Conservation (phyloP, 2,113 vertebrate species). For the Antidorcas marsupialis region DNA sequence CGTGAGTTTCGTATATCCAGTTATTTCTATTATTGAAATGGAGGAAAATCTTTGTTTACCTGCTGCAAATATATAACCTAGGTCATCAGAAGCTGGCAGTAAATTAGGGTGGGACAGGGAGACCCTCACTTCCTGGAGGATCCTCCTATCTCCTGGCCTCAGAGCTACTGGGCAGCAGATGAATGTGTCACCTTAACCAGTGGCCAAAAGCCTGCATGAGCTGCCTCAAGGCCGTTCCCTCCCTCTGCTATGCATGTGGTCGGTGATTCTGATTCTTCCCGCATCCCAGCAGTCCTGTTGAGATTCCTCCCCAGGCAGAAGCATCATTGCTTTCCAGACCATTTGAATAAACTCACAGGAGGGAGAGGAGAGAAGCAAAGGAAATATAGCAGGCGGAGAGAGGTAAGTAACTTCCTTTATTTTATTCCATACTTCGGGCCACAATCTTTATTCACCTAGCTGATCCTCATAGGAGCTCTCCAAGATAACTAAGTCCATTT, state of each 20-base stretch:
- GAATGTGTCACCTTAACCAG: neutral
- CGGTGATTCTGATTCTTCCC: neutral
- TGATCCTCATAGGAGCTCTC: neutral
- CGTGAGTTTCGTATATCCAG: neutral
- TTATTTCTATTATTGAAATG: neutral
- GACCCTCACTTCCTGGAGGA: neutral
- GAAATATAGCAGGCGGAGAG: neutral
- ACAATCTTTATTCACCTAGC: neutral
- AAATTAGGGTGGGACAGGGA: neutral
- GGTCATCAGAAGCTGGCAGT: neutral
- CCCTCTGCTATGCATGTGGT: neutral
- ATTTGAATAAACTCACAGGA: slow-evolving; percentile 13
- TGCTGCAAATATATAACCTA: neutral
- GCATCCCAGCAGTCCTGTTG: neutral
- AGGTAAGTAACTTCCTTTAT: neutral
- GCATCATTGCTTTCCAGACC: neutral
- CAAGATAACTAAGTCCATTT: neutral
- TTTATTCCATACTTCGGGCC: neutral
- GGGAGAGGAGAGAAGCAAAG: neutral
- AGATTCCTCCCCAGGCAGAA: neutral
- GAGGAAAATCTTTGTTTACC: neutral
- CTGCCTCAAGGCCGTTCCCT: neutral
- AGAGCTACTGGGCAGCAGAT: neutral
- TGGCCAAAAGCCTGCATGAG: neutral
- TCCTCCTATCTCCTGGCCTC: neutral